Evolutionary conservation across 2,113 vertebrate genomes (phyloP), one percentile per base, ranked within the genome.

Genomic region (Ibidorhyncha struthersii): DNA sequence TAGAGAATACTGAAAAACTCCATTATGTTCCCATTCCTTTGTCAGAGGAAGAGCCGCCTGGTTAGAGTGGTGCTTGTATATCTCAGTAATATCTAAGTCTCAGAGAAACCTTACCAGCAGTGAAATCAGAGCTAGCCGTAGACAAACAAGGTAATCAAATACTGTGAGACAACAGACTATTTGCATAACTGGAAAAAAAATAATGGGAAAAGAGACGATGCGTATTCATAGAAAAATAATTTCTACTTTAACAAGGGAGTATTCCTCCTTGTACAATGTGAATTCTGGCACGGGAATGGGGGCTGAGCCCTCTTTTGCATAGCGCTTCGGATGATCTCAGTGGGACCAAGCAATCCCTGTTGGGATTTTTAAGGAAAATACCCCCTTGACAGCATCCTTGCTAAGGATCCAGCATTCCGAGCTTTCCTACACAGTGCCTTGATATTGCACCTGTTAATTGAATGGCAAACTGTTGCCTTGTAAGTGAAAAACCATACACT

Each of bases 191-290:
- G 38, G 10, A 25, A 7, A 36, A 36, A 20, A 40, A 41, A 10
- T 14, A 40, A 45, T 5, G 8, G 19, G 29, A 32, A 10, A 12
- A 65, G 26, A 50, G 45, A 38, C 59, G 43, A 4, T 0, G 4
- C 0, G 0, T 20, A 58, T 63, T 79, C 52, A 30, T 1, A 8
- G 3, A 1, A 25, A 36, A 71, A 8, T 4, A 0, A 3, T 1
- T 47, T 76, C 59, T 26, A 10, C 40, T n/a, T 23, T 4, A 9
- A 16, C 0, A 4, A 59, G 34, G 22, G 3, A 53, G 9, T 0
- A 7, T 34, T 9, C 2, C 26, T 50, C 43, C 38, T 36, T 22
- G 21, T 6, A 29, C 56, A n/a, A 6, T 6, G 5, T 18, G 26
- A 19, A 45, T 15, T 1, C 27, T 4, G 22, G 40, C 4, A 4